These are phyloP conservation scores for Anastrepha obliqua DNA, from an alignment of 1,140 invertebrate species.

Conservation along the genomic window DNA sequence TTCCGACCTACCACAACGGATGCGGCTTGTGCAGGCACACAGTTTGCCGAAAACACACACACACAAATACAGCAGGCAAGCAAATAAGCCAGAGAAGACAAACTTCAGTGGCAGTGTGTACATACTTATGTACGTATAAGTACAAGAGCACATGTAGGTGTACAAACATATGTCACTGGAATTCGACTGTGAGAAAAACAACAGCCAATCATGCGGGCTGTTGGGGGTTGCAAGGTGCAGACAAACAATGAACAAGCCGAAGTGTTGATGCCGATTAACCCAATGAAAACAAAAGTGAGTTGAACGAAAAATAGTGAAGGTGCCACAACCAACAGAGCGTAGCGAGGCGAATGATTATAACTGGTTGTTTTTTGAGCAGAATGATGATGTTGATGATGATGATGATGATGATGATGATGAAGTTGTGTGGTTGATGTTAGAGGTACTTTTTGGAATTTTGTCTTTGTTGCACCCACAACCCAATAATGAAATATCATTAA, in stretches of 20 bases:
- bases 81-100: background rate
- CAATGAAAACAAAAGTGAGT: constrained; percentile 40
- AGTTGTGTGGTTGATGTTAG: background rate
- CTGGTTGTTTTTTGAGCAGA: background rate
- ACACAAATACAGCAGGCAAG: background rate
- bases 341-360: background rate
- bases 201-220: constrained; percentile 10
- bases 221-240: background rate
- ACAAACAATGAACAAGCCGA: constrained; percentile 17
- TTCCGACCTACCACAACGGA: constrained; percentile 73
- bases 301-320: background rate
- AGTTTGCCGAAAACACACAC: background rate
- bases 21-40: constrained; percentile 51
- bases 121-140: background rate
- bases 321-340: background rate
- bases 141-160: background rate
- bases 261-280: constrained; percentile 44
- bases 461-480: background rate
- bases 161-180: background rate
- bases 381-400: too few species aligned
- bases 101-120: background rate
- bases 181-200: constrained; percentile 8
- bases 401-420: background rate
- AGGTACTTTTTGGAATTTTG: background rate
- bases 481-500: background rate